phyloP scores from a whole-genome alignment of 1,140 invertebrate genomes.

The Nixonia krombeini region DNA sequence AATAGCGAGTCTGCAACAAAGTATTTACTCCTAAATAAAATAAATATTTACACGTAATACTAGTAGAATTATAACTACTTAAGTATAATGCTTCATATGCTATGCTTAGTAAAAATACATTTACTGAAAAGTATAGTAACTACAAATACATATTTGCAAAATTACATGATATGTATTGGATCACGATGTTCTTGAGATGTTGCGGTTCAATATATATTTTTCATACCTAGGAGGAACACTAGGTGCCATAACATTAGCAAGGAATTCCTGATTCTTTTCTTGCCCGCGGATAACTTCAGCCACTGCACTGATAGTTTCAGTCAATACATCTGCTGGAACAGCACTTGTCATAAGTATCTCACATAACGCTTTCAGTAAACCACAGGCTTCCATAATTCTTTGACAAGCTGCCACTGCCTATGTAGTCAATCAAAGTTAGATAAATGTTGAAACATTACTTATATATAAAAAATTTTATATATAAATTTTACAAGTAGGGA shows the following conservation, averaged over 20 bases:
- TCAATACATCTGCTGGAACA: constrained; percentile 96
- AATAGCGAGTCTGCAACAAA: constrained; percentile 82
- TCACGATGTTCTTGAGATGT: too few relatives aligned
- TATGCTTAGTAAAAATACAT: neutral
- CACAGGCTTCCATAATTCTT: constrained; percentile 87
- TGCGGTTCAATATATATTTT: constrained; percentile 2
- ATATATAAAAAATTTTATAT: constrained; percentile 10
- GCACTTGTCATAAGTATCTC: constrained; percentile 94
- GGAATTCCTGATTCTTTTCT: constrained; percentile 91
- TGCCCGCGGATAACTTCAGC: constrained; percentile 95
- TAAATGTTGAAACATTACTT: too few relatives aligned
- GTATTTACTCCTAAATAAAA: constrained; percentile 8
- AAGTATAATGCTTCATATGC: too few relatives aligned
- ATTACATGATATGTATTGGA: too few relatives aligned
- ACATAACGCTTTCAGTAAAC: constrained; percentile 86
- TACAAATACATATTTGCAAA: neutral
- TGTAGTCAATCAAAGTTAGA: too few relatives aligned
- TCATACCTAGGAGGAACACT: constrained; percentile 86
- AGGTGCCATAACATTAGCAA: constrained; percentile 92
- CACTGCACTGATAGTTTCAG: constrained; percentile 96
- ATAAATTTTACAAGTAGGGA: constrained; percentile 1
- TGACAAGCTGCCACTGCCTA: constrained; percentile 83
- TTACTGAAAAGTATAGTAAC: neutral
- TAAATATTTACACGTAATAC: too few relatives aligned
- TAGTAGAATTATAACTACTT: too few relatives aligned